These are phyloP conservation scores for Hoplodrina blanda DNA, from an alignment of 2,888 invertebrate genomes.

Conservation along the genomic window DNA sequence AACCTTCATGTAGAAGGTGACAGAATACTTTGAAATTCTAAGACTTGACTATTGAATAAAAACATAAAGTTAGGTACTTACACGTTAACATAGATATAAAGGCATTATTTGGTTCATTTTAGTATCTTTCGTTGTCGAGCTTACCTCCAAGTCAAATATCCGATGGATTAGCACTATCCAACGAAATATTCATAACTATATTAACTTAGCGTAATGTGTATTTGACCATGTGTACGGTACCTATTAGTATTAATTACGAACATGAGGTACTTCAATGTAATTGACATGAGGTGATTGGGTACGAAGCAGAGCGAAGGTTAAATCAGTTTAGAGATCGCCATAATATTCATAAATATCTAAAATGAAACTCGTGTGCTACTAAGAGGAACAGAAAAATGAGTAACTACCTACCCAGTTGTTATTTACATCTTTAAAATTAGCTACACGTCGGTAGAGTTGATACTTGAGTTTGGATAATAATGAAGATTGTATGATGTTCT, in stretches of 20 bases:
- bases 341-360: conserved; percentile 18
- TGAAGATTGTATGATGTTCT: conserved; percentile 9
- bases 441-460: background rate
- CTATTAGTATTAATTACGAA: conserved; percentile 42
- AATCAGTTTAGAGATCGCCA: conserved; percentile 38
- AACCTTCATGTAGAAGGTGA: conserved; percentile 48
- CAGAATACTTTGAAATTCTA: conserved; percentile 31
- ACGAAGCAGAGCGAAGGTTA: conserved; percentile 37
- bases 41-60: conserved; percentile 21
- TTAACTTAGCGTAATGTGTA: conserved; percentile 5
- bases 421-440: background rate
- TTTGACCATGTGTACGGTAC: conserved; percentile 37
- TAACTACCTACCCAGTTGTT: background rate
- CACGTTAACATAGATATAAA: background rate
- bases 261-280: conserved; percentile 24
- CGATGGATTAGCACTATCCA: conserved; percentile 18
- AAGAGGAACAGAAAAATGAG: background rate
- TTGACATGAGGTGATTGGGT: conserved; percentile 35
- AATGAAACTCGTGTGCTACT: background rate
- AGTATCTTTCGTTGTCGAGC: conserved; percentile 8
- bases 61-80: conserved; percentile 6
- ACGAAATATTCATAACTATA: conserved; percentile 30
- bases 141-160: conserved; percentile 15
- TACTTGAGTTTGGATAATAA: conserved; percentile 1
- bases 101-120: background rate